A percentile compares a stretch with the other conserved stretches of the same genome.
Evolutionary conservation across 2,888 invertebrate species (phyloP).

Genomic region (Polydrusus cervinus): DNA sequence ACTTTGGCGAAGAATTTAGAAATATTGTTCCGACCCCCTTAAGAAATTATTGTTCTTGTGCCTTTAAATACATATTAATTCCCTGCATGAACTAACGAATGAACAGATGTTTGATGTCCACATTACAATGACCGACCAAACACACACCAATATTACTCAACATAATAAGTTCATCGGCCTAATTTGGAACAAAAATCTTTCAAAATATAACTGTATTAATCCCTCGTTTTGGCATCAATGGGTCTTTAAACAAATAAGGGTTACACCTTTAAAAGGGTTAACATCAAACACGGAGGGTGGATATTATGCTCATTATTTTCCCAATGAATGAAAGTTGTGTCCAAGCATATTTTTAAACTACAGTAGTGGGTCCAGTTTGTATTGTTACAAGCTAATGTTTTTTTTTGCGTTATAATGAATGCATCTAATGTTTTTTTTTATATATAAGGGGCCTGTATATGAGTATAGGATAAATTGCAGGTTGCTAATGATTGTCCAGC

Average conservation of each 20-base stretch:
- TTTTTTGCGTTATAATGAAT: conserved; percentile 12
- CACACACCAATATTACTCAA: not conserved
- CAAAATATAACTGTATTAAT: conserved; percentile 33
- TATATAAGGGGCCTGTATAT: conserved; percentile 10
- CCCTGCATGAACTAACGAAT: not conserved
- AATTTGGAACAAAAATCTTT: conserved; percentile 17
- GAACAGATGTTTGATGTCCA: conserved; percentile 7
- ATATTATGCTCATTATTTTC: conserved; percentile 31
- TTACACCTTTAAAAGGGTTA: conserved; percentile 34
- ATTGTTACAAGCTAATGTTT: conserved; percentile 13
- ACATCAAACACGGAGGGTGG: conserved; percentile 18
- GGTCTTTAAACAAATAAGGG: conserved; percentile 36
- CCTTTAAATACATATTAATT: no score
- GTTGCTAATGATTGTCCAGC: conserved; percentile 36
- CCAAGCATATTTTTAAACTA: conserved; percentile 29
- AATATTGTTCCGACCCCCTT: no score
- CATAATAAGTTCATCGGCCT: conserved; percentile 22
- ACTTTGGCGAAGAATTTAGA: no score
- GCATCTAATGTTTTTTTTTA: not conserved
- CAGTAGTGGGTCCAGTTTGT: conserved; percentile 26
- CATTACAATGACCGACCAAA: not conserved
- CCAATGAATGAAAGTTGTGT: conserved; percentile 33
- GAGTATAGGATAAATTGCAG: conserved; percentile 14
- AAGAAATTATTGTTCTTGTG: no score
- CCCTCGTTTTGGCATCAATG: conserved; percentile 38